These are phyloP conservation scores for Trididemnum miniatum DNA, from an alignment of 23 tunicate genomes.

Conservation along the genomic window DNA sequence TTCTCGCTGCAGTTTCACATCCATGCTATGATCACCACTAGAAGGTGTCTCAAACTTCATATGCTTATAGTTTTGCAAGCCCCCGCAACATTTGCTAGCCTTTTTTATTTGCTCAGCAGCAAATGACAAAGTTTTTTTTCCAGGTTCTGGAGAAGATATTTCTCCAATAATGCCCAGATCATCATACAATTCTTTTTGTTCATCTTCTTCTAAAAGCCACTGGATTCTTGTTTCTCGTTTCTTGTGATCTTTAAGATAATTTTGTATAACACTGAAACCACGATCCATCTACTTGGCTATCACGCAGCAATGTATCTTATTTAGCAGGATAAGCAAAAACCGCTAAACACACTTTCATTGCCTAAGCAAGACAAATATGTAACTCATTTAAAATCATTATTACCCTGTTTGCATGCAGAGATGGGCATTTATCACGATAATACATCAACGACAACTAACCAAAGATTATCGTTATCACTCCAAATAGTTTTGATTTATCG, in stretches of 20 bases:
- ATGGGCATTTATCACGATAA: too few species aligned
- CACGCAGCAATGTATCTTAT: too few species aligned
- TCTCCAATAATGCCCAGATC: conserved; percentile 94
- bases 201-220: conserved; percentile 61
- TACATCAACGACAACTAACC: too few species aligned
- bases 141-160: conserved; percentile 50
- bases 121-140: not conserved
- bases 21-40: conserved; percentile 13
- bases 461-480: too few species aligned
- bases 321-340: too few species aligned
- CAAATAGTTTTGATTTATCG: too few species aligned
- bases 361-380: too few species aligned
- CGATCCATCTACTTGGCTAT: not conserved
- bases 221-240: conserved; percentile 48
- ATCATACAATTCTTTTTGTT: conserved; percentile 58
- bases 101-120: not conserved
- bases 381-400: too few species aligned
- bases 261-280: conserved; percentile 9
- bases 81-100: not conserved
- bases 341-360: too few species aligned
- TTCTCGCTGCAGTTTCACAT: conserved; percentile 24
- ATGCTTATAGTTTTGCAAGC: conserved; percentile 11
- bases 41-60: conserved; percentile 27
- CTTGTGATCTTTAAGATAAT: conserved; percentile 8
- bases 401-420: too few species aligned